A percentile compares a stretch with the other conserved stretches of the same genome.
Conservation (phyloP, 2,888 invertebrate genomes). For the Acronicta aceris region DNA sequence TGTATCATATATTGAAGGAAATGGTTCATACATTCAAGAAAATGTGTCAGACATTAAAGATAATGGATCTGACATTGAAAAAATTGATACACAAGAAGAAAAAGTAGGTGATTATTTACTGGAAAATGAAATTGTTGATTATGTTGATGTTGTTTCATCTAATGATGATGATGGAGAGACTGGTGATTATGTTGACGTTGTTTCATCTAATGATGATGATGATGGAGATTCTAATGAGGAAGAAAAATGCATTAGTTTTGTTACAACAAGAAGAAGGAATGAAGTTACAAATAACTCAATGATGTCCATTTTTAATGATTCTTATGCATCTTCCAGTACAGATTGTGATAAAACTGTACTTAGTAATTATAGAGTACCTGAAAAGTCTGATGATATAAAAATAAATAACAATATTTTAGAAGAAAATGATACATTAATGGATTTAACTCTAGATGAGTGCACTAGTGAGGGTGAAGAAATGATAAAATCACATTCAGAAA, state of each 20-base stretch:
- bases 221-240: slow-evolving; percentile 51
- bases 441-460: slow-evolving; percentile 17
- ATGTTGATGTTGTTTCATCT: slow-evolving; percentile 39
- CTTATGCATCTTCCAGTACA: slow-evolving; percentile 65
- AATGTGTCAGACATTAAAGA: too few relatives aligned
- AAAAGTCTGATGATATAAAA: slow-evolving; percentile 13
- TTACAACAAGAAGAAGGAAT: slow-evolving; percentile 80
- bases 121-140: slow-evolving; percentile 49
- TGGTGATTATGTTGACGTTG: slow-evolving; percentile 44
- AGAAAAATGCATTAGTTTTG: slow-evolving; percentile 75
- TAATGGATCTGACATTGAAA: neutral
- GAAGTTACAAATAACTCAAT: slow-evolving; percentile 69
- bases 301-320: slow-evolving; percentile 69
- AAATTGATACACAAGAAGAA: slow-evolving; percentile 15
- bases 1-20: slow-evolving; percentile 27
- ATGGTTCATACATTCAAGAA: slow-evolving; percentile 7
- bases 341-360: slow-evolving; percentile 73
- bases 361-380: slow-evolving; percentile 48
- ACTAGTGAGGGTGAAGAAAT: slow-evolving; percentile 15
- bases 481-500: slow-evolving; percentile 20
- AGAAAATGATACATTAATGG: slow-evolving; percentile 20
- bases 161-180: slow-evolving; percentile 50
- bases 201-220: slow-evolving; percentile 49
- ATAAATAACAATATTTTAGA: slow-evolving; percentile 7
- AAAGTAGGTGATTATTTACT: slow-evolving; percentile 39